Evolutionary conservation across 2,797 vertebrate genomes (phyloP).

Genomic region (Lepus townsendii): DNA sequence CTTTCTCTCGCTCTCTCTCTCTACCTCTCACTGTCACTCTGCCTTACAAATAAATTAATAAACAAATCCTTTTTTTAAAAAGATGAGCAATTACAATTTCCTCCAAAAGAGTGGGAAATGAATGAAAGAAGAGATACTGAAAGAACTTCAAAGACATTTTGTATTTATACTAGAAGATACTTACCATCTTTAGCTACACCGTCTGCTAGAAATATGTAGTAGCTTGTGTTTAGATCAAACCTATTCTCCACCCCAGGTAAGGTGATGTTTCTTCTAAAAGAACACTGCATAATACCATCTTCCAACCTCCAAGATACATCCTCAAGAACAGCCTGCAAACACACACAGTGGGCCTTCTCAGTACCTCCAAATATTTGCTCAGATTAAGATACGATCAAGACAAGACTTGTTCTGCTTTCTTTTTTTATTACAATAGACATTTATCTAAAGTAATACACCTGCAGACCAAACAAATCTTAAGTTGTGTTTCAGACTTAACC

Average conservation of each 20-base stretch:
- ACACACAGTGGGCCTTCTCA: conserved; percentile 62
- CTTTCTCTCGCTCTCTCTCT: no score
- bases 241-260: conserved; percentile 85
- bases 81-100: neutral
- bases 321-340: conserved; percentile 88
- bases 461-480: no score
- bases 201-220: conserved; percentile 93
- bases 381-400: conserved; percentile 46
- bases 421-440: neutral
- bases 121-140: neutral
- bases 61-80: no score
- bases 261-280: conserved; percentile 90
- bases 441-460: no score
- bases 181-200: conserved; percentile 90
- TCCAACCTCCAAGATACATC: conserved; percentile 90
- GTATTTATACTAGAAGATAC: conserved; percentile 9
- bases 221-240: conserved; percentile 90
- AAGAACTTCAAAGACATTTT: neutral
- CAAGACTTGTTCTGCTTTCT: neutral
- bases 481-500: no score
- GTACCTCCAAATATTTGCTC: conserved; percentile 37
- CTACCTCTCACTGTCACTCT: no score
- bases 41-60: no score
- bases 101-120: neutral
- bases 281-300: conserved; percentile 92